A percentile compares a stretch with the other conserved stretches of the same genome.
phyloP scores from a whole-genome alignment of 2,888 invertebrate species.

The Monopis laevigella region DNA sequence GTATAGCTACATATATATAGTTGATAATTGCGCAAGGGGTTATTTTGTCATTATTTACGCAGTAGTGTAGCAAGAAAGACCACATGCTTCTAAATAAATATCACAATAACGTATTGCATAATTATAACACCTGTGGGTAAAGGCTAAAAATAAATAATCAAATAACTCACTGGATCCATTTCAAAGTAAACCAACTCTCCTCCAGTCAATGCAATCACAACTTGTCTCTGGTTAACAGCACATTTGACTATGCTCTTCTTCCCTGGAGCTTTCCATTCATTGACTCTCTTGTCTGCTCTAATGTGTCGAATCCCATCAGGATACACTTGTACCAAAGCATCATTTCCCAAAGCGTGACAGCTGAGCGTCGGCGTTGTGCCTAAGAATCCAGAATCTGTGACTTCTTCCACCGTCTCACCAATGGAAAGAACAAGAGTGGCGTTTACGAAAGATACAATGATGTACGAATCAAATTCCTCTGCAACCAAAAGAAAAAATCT shows the following conservation, averaged over 20 bases:
- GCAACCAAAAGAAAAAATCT: slow-evolving; percentile 70
- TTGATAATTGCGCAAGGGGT: too few relatives aligned
- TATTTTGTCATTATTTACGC: too few relatives aligned
- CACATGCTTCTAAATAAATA: too few relatives aligned
- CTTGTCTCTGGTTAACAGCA: slow-evolving; percentile 98
- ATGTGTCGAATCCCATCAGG: slow-evolving; percentile 99
- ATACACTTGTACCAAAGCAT: slow-evolving; percentile 98
- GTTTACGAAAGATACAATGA: slow-evolving; percentile 98
- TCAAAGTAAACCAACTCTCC: slow-evolving; percentile 99
- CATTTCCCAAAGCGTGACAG: slow-evolving; percentile 96
- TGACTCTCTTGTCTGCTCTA: slow-evolving; percentile 96
- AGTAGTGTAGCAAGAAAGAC: too few relatives aligned
- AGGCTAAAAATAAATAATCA: neutral
- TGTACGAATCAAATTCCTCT: slow-evolving; percentile 99
- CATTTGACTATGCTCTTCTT: slow-evolving; percentile 97
- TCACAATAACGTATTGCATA: too few relatives aligned
- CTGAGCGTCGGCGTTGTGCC: slow-evolving; percentile 99
- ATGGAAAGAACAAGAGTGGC: slow-evolving; percentile 99
- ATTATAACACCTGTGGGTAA: too few relatives aligned
- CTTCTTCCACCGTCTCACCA: slow-evolving; percentile 99
- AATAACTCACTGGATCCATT: slow-evolving; percentile 92
- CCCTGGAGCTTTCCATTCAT: slow-evolving; percentile 99
- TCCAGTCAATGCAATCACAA: slow-evolving; percentile 96
- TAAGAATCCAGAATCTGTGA: slow-evolving; percentile 98
- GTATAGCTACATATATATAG: too few relatives aligned